Conservation (phyloP, 2,797 vertebrate genomes). For the Ctenopoma multispine region DNA sequence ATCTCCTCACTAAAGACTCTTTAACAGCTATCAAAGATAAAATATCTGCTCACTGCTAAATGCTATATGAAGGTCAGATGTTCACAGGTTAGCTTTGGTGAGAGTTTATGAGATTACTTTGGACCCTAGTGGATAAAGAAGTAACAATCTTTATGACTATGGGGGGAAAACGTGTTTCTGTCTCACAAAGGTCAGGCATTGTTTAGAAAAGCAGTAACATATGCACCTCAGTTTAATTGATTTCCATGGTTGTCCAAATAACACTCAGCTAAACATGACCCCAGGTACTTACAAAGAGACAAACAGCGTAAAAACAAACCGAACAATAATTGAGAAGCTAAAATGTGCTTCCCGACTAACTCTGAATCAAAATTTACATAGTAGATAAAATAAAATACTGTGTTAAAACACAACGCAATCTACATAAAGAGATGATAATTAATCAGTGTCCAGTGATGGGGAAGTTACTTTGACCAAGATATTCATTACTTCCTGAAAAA, state of each 20-base stretch:
- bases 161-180: not conserved
- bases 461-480: not conserved
- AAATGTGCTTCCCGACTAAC: not conserved
- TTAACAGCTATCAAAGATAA: slow-evolving; percentile 25
- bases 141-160: not conserved
- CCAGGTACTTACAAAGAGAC: not conserved
- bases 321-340: not conserved
- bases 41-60: slow-evolving; percentile 13
- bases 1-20: slow-evolving; percentile 1
- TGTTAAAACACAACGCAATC: not conserved
- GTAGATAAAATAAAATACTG: not conserved
- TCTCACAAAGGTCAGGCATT: not conserved
- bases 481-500: no score
- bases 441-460: not conserved
- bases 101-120: not conserved
- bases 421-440: no score
- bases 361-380: not conserved
- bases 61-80: not conserved
- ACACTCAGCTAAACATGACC: not conserved
- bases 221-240: not conserved
- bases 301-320: not conserved
- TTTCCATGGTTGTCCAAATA: not conserved
- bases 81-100: slow-evolving; percentile 14
- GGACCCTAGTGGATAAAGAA: not conserved
- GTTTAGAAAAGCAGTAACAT: not conserved